A percentile compares a stretch with the other conserved stretches of the same genome.
phyloP scores from a whole-genome alignment of 2,797 vertebrate genomes.

The Catharus ustulatus region DNA sequence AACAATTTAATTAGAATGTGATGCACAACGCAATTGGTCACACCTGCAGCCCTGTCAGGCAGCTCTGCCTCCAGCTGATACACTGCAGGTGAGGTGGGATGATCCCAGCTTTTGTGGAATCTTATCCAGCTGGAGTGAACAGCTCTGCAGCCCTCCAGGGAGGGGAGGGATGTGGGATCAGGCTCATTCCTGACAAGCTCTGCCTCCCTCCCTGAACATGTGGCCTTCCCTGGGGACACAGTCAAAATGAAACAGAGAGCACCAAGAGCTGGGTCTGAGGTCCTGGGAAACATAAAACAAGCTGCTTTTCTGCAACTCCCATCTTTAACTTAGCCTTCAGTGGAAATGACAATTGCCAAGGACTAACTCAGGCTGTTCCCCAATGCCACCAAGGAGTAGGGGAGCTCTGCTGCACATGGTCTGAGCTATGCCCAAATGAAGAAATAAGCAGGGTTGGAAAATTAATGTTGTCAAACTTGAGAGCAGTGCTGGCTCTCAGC shows the following conservation, averaged over 20 bases:
- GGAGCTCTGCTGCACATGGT: neutral
- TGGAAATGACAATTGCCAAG: neutral
- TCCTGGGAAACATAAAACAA: neutral
- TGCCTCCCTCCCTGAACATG: neutral
- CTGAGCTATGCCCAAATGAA: neutral
- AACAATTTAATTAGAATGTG: neutral
- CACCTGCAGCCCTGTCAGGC: neutral
- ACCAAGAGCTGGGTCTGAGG: neutral
- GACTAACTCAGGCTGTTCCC: neutral
- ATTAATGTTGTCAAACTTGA: neutral
- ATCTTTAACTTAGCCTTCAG: neutral
- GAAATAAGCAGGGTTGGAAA: neutral
- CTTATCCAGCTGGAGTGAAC: neutral
- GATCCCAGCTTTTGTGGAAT: neutral
- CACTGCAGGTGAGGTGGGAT: neutral
- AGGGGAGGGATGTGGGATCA: neutral
- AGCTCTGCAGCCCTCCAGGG: neutral
- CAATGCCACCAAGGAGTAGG: neutral
- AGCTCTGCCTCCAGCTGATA: neutral
- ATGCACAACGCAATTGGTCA: neutral
- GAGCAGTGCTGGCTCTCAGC: neutral
- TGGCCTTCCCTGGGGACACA: neutral
- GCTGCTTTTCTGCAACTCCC: neutral
- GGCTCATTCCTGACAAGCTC: neutral
- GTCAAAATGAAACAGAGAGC: neutral